Percentiles rank a stretch among this genome's conserved stretches.
Conservation (phyloP, 2,797 vertebrate species). For the Poecilia wingei region DNA sequence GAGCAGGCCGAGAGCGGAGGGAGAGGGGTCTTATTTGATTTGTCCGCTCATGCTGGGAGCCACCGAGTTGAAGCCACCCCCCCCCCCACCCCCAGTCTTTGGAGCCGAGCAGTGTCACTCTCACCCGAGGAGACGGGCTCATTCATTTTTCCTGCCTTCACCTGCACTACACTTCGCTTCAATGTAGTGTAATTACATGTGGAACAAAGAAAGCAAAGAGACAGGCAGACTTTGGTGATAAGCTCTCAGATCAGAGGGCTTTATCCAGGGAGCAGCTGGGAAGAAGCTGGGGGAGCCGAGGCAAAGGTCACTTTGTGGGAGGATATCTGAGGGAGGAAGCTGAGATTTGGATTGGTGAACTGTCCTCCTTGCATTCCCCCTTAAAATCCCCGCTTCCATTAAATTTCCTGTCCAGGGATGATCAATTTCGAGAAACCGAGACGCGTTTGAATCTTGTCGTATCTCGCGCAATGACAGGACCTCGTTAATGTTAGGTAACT, state of each 20-base stretch:
- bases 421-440: constrained; percentile 9
- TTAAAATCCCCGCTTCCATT: constrained; percentile 20
- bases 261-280: constrained; percentile 65
- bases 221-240: constrained; percentile 64
- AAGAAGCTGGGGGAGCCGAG: constrained; percentile 36
- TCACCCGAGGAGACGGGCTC: constrained; percentile 25
- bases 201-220: constrained; percentile 62
- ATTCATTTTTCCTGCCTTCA: constrained; percentile 44
- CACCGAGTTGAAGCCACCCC: constrained; percentile 32
- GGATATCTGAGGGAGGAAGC: constrained; percentile 45
- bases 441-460: background rate
- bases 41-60: constrained; percentile 30
- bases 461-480: background rate
- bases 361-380: constrained; percentile 30
- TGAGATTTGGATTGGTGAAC: constrained; percentile 49
- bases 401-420: constrained; percentile 19
- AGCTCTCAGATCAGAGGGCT: constrained; percentile 68
- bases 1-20: constrained; percentile 40
- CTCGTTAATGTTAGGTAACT: background rate
- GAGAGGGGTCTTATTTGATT: constrained; percentile 50
- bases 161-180: constrained; percentile 36
- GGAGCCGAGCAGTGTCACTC: constrained; percentile 20
- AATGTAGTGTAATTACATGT: constrained; percentile 64
- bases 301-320: constrained; percentile 64
- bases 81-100: constrained; percentile 20